Percentiles rank a stretch among this genome's conserved stretches.
Conservation (phyloP, 2,888 invertebrate genomes). For the Amphimallon solstitiale region DNA sequence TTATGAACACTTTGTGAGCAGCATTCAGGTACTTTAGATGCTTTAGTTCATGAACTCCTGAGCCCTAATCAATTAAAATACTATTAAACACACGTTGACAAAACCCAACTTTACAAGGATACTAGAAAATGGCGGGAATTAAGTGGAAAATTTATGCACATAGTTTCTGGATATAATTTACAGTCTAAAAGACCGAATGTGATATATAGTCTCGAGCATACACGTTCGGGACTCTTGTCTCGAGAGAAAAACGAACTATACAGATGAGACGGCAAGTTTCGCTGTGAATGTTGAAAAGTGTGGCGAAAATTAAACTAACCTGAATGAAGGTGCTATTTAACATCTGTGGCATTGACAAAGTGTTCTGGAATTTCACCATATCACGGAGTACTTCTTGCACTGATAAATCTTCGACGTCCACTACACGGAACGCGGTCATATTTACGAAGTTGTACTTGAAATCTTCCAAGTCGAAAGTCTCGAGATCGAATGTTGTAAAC, state of each 20-base stretch:
- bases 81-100: background rate
- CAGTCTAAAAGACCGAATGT: background rate
- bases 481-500: slow-evolving; percentile 77
- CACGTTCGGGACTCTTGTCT: background rate
- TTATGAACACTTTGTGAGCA: background rate
- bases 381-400: slow-evolving; percentile 75
- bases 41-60: background rate
- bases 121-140: background rate
- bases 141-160: slow-evolving; percentile 8
- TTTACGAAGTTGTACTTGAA: slow-evolving; percentile 95
- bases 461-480: slow-evolving; percentile 82
- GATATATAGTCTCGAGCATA: background rate
- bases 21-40: background rate
- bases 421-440: slow-evolving; percentile 89
- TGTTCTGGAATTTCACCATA: slow-evolving; percentile 72
- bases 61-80: background rate
- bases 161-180: slow-evolving; percentile 6
- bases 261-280: background rate
- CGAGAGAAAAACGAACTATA: background rate
- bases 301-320: slow-evolving; percentile 50
- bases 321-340: slow-evolving; percentile 60
- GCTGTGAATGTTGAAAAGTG: background rate
- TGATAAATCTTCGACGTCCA: slow-evolving; percentile 74
- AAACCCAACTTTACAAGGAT: background rate
- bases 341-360: slow-evolving; percentile 45